Conservation (phyloP, 2,888 invertebrate genomes). For the Apocheima hispidaria region DNA sequence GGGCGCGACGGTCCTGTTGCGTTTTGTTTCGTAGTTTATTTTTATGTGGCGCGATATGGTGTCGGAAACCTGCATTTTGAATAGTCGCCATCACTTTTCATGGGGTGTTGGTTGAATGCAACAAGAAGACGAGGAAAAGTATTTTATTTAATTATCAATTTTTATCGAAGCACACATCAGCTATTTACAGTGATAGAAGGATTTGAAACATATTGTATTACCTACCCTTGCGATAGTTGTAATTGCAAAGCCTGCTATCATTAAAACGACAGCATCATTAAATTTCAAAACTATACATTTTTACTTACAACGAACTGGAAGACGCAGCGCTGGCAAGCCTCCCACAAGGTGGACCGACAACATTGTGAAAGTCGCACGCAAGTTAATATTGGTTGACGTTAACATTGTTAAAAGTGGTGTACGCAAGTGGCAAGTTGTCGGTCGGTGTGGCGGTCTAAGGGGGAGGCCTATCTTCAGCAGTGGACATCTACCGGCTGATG, state of each 20-base stretch:
- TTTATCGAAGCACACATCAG: background rate
- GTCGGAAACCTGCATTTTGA: constrained; percentile 31
- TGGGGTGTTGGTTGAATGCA: constrained; percentile 12
- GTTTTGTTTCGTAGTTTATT: constrained; percentile 43
- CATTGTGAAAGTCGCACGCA: too few relatives aligned
- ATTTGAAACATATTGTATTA: background rate
- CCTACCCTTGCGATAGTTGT: background rate
- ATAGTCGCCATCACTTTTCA: constrained; percentile 29
- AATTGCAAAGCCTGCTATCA: background rate
- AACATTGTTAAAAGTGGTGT: too few relatives aligned
- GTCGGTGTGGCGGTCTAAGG: too few relatives aligned
- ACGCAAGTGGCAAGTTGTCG: too few relatives aligned
- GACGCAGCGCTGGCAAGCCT: too few relatives aligned
- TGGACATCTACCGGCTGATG: too few relatives aligned
- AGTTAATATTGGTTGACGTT: too few relatives aligned
- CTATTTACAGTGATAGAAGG: background rate
- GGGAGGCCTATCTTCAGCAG: too few relatives aligned
- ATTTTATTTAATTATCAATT: background rate
- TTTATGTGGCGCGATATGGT: constrained; percentile 37
- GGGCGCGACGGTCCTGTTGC: constrained; percentile 51
- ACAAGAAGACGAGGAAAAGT: constrained; percentile 1
- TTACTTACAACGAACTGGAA: too few relatives aligned
- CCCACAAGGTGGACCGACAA: too few relatives aligned
- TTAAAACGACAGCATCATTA: too few relatives aligned
- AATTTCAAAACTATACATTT: too few relatives aligned